Percentiles rank a stretch among this genome's conserved stretches.
Evolutionary conservation across 92 coral and sea anemone species (phyloP).

Genomic region (Micromussa lordhowensis): DNA sequence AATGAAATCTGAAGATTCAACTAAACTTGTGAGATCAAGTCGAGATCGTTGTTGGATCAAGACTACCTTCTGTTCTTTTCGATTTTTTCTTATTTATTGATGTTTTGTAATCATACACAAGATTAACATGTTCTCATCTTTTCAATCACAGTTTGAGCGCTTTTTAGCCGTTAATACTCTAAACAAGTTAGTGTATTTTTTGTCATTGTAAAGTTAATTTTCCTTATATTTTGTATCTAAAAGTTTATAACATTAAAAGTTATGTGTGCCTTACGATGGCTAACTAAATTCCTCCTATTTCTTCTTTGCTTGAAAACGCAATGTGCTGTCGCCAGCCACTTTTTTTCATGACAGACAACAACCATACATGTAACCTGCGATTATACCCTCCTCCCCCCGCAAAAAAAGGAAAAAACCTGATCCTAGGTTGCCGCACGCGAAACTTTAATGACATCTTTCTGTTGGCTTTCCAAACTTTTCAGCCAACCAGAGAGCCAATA

Average conservation of each 20-base stretch:
- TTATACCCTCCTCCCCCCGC: too few relatives aligned
- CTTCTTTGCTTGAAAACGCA: background rate
- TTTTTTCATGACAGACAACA: background rate
- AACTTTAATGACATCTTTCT: background rate
- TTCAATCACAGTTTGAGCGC: background rate
- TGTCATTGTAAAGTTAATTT: background rate
- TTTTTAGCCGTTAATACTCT: background rate
- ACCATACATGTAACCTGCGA: background rate
- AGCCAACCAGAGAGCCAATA: too few relatives aligned
- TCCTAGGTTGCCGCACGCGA: too few relatives aligned
- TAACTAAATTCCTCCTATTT: background rate
- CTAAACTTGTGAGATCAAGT: background rate
- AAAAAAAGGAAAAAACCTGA: too few relatives aligned
- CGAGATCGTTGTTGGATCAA: background rate
- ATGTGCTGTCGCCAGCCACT: background rate
- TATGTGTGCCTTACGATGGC: background rate
- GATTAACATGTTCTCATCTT: background rate
- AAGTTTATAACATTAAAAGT: background rate
- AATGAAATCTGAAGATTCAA: background rate
- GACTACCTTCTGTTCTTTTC: background rate
- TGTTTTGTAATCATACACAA: background rate
- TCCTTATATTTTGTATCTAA: background rate
- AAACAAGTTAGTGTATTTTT: background rate
- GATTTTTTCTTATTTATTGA: background rate
- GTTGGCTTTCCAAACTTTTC: too few relatives aligned